These are phyloP conservation scores for Carettochelys insculpta DNA, from an alignment of 2,113 vertebrate species.

Conservation along the genomic window DNA sequence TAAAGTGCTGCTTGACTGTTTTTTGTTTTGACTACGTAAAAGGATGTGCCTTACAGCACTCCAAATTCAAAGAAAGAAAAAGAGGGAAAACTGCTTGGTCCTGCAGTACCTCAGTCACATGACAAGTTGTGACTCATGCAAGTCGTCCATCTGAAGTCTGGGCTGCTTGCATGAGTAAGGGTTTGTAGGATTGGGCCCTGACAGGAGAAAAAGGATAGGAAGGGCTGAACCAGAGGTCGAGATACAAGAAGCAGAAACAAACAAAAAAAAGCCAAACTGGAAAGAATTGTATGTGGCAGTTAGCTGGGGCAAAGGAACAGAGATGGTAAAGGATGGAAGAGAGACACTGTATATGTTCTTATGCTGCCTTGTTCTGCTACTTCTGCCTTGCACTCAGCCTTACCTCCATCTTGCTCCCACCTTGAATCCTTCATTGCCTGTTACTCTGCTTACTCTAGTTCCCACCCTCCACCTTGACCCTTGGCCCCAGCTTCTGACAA, in stretches of 20 bases:
- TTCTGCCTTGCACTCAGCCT: no score
- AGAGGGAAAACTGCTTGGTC: not conserved
- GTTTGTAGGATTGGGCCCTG: not conserved
- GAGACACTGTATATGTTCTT: not conserved
- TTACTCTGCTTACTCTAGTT: no score
- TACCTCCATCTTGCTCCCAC: no score
- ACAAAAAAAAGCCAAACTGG: fast-evolving
- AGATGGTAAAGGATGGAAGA: not conserved
- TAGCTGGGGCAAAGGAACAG: not conserved
- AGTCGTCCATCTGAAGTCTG: not conserved
- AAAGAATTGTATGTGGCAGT: not conserved
- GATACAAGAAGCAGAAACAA: not conserved
- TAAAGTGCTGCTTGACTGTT: no score
- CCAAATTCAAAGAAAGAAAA: not conserved
- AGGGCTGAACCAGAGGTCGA: no score
- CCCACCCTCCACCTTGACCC: no score
- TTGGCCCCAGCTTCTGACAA: no score
- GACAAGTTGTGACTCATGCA: not conserved
- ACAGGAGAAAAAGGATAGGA: not conserved
- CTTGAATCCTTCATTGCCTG: no score
- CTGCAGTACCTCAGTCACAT: not conserved
- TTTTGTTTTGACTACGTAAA: no score
- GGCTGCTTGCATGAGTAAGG: not conserved
- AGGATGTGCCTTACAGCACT: not conserved
- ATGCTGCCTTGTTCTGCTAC: no score